Evolutionary conservation across 1,140 invertebrate species (phyloP).

Genomic region (Drosophila guanche): DNA sequence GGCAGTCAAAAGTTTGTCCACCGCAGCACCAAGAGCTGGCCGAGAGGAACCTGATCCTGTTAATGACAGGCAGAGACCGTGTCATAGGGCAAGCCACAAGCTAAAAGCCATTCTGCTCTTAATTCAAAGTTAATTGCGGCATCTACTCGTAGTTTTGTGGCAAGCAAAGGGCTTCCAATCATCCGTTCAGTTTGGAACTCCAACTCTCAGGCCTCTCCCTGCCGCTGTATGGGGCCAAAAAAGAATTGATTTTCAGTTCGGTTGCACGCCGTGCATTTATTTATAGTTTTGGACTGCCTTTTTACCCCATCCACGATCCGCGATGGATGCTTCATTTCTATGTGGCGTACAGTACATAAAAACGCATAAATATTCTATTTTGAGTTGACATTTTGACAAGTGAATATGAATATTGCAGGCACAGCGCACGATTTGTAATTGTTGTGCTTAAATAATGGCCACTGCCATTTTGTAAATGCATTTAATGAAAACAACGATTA

Average conservation of each 20-base stretch:
- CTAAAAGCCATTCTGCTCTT: constrained; percentile 24
- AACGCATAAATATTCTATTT: constrained; percentile 78
- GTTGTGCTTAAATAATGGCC: constrained; percentile 54
- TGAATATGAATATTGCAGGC: constrained; percentile 71
- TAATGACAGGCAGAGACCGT: constrained; percentile 32
- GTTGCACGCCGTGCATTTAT: constrained; percentile 49
- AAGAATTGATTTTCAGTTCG: constrained; percentile 52
- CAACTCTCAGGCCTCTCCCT: not conserved
- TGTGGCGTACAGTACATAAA: constrained; percentile 45
- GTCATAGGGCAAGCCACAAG: constrained; percentile 14
- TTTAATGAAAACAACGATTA: constrained; percentile 51
- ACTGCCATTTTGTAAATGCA: constrained; percentile 44
- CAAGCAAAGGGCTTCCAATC: constrained; percentile 28
- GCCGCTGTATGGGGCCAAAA: constrained; percentile 75
- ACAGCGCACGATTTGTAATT: constrained; percentile 60
- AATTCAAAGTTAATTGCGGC: constrained; percentile 57
- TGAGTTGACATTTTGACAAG: constrained; percentile 75
- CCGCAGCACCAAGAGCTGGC: not conserved
- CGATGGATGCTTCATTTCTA: constrained; percentile 21
- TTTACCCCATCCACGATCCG: constrained; percentile 5
- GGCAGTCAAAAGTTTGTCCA: too few relatives aligned
- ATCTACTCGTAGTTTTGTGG: constrained; percentile 20
- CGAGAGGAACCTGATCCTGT: constrained; percentile 21
- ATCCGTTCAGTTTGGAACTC: not conserved
- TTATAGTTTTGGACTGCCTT: constrained; percentile 57